Base-by-base conservation (phyloP, 2,797 vertebrate species). In the Lates japonicus region DNA sequence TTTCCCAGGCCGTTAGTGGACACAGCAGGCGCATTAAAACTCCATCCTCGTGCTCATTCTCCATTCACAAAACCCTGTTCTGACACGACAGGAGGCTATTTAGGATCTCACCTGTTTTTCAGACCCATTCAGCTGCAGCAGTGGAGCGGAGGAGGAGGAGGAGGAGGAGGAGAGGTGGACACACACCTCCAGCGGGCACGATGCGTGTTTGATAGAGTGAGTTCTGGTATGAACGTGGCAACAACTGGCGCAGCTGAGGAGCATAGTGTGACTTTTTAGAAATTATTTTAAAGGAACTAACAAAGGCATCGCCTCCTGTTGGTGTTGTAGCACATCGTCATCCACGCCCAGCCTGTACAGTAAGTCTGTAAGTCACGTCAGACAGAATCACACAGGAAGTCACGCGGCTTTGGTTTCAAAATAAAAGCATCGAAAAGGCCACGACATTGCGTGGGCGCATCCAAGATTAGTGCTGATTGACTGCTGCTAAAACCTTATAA, bases 281-380 rank as follows among this genome's bases (percentile, higher is more conserved):
- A n/a, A n/a, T n/a, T n/a, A n/a, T n/a, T n/a, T n/a, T n/a, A n/a
- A n/a, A n/a, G n/a, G n/a, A n/a, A n/a, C n/a, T n/a, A n/a, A n/a
- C 85, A 92, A 92, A 93, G 87, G 77, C 77, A 78, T 70, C 60
- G 62, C 74, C 83, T 86, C 85, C 78, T 55, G 76, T 70, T 78
- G 81, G 78, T 75, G 88, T 41, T 77, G 87, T 81, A 77, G 87
- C 83, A n/a, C n/a, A 76, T 85, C 80, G 76, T 86, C 87, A 79
- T 93, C 91, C 94, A 94, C 94, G 85, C 94, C 94, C 94, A 86
- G 83, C 68, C 79, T 77, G 81, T 81, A 87, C 85, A 37, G 70
- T 20, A 44, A 71, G 63, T 46, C 63, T 62, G 35, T 29, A 5
- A 39, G 19, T 62, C 67, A 69, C 75, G 64, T 2, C 6, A 13